A percentile compares a stretch with the other conserved stretches of the same genome.
phyloP scores from a whole-genome alignment of 23 tunicate genomes.

The Botrylloides violaceus region DNA sequence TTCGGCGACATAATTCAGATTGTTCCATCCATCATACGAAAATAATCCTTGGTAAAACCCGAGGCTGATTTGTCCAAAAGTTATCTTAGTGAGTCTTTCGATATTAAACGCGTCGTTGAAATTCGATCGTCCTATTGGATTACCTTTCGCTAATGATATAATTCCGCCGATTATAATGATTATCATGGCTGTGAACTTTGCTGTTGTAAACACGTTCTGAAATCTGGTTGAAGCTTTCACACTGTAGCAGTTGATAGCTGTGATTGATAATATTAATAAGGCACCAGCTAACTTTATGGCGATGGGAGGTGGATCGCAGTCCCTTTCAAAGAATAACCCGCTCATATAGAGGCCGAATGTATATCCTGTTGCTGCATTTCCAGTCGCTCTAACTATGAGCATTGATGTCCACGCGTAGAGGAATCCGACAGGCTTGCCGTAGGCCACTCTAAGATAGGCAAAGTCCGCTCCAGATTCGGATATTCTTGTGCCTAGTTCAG shows the following conservation, averaged over 20 bases:
- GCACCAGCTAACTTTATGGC: neutral
- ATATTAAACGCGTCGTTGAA: conserved; percentile 34
- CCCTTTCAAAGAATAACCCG: conserved; percentile 23
- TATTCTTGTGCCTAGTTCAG: conserved; percentile 18
- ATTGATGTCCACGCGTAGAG: neutral
- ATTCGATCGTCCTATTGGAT: conserved; percentile 29
- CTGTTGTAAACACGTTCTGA: conserved; percentile 16
- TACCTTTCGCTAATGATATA: conserved; percentile 23
- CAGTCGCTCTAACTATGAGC: neutral
- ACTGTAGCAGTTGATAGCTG: neutral
- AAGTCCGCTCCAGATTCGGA: conserved; percentile 22
- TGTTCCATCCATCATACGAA: conserved; percentile 28
- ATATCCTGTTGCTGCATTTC: neutral
- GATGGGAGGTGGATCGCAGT: neutral
- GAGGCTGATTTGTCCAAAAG: conserved; percentile 37
- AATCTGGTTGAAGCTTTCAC: neutral
- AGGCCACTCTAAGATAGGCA: neutral
- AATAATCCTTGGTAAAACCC: conserved; percentile 43
- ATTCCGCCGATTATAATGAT: conserved; percentile 52
- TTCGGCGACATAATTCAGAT: conserved; percentile 20
- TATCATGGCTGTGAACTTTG: conserved; percentile 48
- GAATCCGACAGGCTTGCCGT: neutral
- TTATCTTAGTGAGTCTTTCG: conserved; percentile 23
- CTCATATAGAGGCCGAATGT: conserved; percentile 51
- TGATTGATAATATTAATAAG: neutral